Base-by-base conservation (phyloP, 2,113 vertebrate species). In the Nerophis ophidion region DNA sequence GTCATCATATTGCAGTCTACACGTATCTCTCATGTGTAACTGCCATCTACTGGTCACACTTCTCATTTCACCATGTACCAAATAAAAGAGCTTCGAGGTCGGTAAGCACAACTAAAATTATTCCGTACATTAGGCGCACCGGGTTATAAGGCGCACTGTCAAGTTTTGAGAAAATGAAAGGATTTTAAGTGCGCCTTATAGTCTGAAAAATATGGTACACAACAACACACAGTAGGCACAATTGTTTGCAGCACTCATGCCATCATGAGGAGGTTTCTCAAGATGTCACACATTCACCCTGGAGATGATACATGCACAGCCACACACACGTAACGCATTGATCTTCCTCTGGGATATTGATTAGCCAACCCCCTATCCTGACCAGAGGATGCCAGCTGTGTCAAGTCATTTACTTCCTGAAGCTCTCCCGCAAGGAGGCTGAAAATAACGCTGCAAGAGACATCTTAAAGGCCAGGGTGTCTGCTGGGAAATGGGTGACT, bases 321-420 rank as follows among this genome's bases (percentile, higher is more conserved):
- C 57, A 61, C 65, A 69, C 11, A 68, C 58, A 74, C 55, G 57
- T 44, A 57, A 38, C 35, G 79, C 65, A 82, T 81, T 80, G 81
- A 80, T 84, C 79, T 71, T 64, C 68, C 65, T 80, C 64, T 38
- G 12, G 61, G 59, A 65, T 81, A 87, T 87, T 84, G 86, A 87
- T 85, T 78, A 72, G 66, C 67, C 79, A 47, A 80, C 76, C 82
- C 79, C 79, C 79, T 64, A 76, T 79, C 68, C 68, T 64, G 72
- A 75, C 59, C 71, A 72, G 76, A 75, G 69, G 84, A 85, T 71
- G 77, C 72, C 86, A 86, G 81, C 82, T 87, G 86, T 80, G 82
- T 80, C 69, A 38, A 81, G 77, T 64, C 79, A 61, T 79, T 74
- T 71, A 65, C 77, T 66, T 83, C 81, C 84, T 76, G 63, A 65